Evolutionary conservation across 1,140 invertebrate genomes (phyloP), one percentile per base, ranked within the genome.

Genomic region (Papilio dardanus): DNA sequence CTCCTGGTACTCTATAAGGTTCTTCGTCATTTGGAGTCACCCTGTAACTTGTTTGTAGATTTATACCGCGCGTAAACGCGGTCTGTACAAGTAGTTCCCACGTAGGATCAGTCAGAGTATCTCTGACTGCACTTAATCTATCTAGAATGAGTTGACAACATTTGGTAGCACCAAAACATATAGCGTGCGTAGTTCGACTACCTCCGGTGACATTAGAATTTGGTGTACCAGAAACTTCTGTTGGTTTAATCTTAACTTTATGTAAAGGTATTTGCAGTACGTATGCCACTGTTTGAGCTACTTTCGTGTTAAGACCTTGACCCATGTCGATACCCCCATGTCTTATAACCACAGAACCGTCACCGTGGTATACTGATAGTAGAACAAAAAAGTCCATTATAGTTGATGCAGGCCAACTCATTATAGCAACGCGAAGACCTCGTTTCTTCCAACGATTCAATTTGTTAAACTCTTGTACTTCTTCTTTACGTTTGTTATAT

Each of bases 271-370:
- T 95, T 3, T 95, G 95, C 1, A 97, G 90, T 16, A 94, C 95
- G 81, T 96, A 94, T 8, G 97, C 97, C 73, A 95, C 96, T 8
- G 96, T 95, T 94, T 98, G 97, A 50, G 95, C 95, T 3, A 96
- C 95, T 95, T 97, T 94, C 0, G 95, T 96, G 80, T 96, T 97
- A 74, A 98, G 95, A 5, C 97, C 97, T 93, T 98, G 97, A 2
- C 97, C 97, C 88, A 96, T 96, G 94, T 98, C 97, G 54, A 97
- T 95, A 28, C 97, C 97, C 65, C 96, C 96, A 82, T 97, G 97
- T 24, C 94, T 92, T 33, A 98, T 92, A 0, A 95, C 94, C 1
- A 98, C 96, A 1, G 96, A 96, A 10, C 96, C 97, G 93, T 98
- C 97, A 0, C 92, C 91, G 50, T 96, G 95, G 87, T 96, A 97